phyloP scores from a whole-genome alignment of 2,888 invertebrate genomes.

The Pammene aurita region DNA sequence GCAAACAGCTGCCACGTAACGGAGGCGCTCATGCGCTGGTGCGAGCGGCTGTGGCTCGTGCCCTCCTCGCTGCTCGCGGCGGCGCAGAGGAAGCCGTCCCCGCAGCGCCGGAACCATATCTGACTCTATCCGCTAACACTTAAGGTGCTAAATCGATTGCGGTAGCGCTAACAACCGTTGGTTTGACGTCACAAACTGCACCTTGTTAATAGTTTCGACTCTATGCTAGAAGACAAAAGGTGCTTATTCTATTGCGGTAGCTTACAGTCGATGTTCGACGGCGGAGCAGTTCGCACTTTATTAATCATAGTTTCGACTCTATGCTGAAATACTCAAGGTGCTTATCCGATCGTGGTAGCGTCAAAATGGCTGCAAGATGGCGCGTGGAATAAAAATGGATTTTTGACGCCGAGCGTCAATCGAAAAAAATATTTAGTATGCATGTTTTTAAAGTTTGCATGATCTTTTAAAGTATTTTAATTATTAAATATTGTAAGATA shows the following conservation, averaged over 20 bases:
- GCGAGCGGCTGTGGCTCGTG: slow-evolving; percentile 91
- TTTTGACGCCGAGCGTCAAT: neutral
- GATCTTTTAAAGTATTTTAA: slow-evolving; percentile 7
- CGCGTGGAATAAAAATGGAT: neutral
- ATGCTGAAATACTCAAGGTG: slow-evolving; percentile 15
- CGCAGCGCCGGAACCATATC: slow-evolving; percentile 64
- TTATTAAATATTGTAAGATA: neutral
- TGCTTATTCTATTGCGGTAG: neutral
- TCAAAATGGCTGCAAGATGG: slow-evolving; percentile 26
- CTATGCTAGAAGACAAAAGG: neutral
- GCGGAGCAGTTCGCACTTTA: neutral
- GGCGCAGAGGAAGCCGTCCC: slow-evolving; percentile 79
- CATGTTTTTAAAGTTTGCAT: slow-evolving; percentile 13
- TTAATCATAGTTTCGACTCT: slow-evolving; percentile 7
- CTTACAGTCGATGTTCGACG: neutral
- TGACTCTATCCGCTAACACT: slow-evolving; percentile 7
- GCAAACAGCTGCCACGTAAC: slow-evolving; percentile 94
- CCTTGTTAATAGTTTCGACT: neutral
- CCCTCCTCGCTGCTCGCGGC: slow-evolving; percentile 86
- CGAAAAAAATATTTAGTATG: neutral
- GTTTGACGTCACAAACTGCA: neutral
- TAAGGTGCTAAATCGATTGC: slow-evolving; percentile 22
- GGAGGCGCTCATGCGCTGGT: slow-evolving; percentile 90
- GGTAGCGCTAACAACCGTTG: neutral
- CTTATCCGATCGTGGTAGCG: neutral